Conservation (phyloP, 2,113 vertebrate species). For the Eclectus roratus region DNA sequence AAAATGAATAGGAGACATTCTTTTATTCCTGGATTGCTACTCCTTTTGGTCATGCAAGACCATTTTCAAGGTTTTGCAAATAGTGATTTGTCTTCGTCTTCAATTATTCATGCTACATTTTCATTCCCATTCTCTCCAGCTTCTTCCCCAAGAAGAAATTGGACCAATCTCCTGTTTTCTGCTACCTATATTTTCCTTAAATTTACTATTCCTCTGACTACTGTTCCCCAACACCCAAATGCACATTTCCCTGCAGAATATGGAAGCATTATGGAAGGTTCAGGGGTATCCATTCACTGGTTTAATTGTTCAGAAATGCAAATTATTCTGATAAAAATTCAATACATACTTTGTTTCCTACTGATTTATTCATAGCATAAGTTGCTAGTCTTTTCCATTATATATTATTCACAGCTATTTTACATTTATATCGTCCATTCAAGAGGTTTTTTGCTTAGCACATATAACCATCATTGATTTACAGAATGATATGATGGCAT, state of each 20-base stretch:
- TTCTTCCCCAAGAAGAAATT: not conserved
- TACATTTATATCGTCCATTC: not conserved
- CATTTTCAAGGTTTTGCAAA: not conserved
- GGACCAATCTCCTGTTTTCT: not conserved
- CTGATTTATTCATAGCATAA: not conserved
- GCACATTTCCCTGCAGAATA: rapidly evolving
- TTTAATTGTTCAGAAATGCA: not conserved
- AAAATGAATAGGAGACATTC: not conserved
- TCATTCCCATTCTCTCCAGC: not conserved
- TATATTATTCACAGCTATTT: not conserved
- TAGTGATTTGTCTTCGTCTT: not conserved
- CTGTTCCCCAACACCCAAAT: not conserved
- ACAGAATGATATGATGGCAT: not conserved
- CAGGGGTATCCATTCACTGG: not conserved
- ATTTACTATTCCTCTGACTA: not conserved
- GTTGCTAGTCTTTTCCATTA: not conserved
- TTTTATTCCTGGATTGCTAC: not conserved
- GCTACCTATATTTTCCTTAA: not conserved
- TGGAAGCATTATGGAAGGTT: not conserved
- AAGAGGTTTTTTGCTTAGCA: not conserved
- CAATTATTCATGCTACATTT: not conserved
- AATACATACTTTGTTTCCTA: not conserved
- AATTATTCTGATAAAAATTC: not conserved
- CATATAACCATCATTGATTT: not conserved
- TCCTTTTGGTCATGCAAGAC: not conserved